phyloP scores from a whole-genome alignment of 2,797 vertebrate species.

The Syngnathus rostellatus region DNA sequence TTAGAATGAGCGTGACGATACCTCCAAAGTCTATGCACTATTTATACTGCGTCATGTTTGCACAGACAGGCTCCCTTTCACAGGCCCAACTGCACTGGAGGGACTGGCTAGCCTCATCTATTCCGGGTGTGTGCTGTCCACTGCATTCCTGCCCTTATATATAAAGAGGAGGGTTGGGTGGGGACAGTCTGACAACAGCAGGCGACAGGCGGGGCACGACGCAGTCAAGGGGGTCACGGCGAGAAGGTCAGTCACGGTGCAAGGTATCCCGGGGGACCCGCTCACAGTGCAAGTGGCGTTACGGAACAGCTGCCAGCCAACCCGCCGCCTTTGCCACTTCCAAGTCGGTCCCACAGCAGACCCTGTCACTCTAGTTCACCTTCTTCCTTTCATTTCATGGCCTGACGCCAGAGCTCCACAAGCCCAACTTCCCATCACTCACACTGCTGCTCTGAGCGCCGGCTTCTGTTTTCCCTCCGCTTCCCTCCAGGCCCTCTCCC shows the following conservation, averaged over 20 bases:
- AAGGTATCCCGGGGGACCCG: constrained; percentile 32
- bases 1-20: too few relatives aligned
- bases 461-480: not conserved
- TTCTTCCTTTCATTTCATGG: constrained; percentile 41
- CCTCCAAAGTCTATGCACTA: not conserved
- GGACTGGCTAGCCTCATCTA: constrained; percentile 42
- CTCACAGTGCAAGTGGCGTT: constrained; percentile 32
- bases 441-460: not conserved
- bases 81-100: not conserved
- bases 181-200: constrained; percentile 5
- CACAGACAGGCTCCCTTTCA: not conserved
- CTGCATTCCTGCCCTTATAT: constrained; percentile 67
- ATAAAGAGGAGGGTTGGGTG: constrained; percentile 31
- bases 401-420: constrained; percentile 12
- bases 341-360: constrained; percentile 27
- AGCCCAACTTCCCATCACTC: constrained; percentile 12
- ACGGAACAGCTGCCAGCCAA: constrained; percentile 71
- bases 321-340: constrained; percentile 41
- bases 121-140: constrained; percentile 53
- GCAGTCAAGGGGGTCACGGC: not conserved
- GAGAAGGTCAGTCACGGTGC: constrained; percentile 42
- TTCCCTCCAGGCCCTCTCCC: constrained; percentile 20
- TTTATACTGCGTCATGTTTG: not conserved
- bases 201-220: constrained; percentile 3
- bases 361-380: constrained; percentile 30